phyloP scores from a whole-genome alignment of 2,113 vertebrate species.

The Dascyllus trimaculatus region DNA sequence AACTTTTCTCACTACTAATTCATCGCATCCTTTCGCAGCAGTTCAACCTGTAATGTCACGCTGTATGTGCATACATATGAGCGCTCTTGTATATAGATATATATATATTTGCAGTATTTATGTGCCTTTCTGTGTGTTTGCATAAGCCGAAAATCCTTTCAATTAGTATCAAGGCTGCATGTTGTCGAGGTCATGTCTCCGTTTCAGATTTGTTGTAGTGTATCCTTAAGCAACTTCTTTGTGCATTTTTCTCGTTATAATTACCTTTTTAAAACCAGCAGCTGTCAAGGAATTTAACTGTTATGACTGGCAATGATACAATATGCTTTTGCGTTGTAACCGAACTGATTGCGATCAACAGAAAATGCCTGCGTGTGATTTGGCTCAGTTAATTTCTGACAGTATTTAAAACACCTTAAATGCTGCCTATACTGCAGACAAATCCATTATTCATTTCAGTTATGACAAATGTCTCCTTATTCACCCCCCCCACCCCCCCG shows the following conservation, averaged over 20 bases:
- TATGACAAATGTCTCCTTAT: slow-evolving; percentile 34
- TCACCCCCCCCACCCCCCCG: background rate
- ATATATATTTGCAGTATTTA: slow-evolving; percentile 7
- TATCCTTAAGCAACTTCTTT: background rate
- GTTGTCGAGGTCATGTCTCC: slow-evolving; percentile 34
- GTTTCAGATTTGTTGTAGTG: slow-evolving; percentile 24
- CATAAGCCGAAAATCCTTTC: slow-evolving; percentile 10
- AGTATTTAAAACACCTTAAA: slow-evolving; percentile 36
- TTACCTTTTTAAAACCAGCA: slow-evolving; percentile 21
- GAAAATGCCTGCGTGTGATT: background rate
- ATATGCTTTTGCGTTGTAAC: slow-evolving; percentile 25
- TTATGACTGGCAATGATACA: slow-evolving; percentile 1
- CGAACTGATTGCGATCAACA: slow-evolving; percentile 10
- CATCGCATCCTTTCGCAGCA: slow-evolving; percentile 3
- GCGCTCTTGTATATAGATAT: background rate
- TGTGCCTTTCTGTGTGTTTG: slow-evolving; percentile 30
- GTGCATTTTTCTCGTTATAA: background rate
- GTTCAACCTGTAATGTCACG: background rate
- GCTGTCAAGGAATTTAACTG: slow-evolving; percentile 42
- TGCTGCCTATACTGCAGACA: slow-evolving; percentile 39
- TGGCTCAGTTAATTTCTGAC: background rate
- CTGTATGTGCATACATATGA: slow-evolving; percentile 8
- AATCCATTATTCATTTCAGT: slow-evolving; percentile 65
- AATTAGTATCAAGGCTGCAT: slow-evolving; percentile 31
- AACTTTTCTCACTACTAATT: slow-evolving; percentile 43